Percentiles rank a stretch among this genome's conserved stretches.
Conservation (phyloP, 2,113 vertebrate species). For the Neolamprologus brichardi region DNA sequence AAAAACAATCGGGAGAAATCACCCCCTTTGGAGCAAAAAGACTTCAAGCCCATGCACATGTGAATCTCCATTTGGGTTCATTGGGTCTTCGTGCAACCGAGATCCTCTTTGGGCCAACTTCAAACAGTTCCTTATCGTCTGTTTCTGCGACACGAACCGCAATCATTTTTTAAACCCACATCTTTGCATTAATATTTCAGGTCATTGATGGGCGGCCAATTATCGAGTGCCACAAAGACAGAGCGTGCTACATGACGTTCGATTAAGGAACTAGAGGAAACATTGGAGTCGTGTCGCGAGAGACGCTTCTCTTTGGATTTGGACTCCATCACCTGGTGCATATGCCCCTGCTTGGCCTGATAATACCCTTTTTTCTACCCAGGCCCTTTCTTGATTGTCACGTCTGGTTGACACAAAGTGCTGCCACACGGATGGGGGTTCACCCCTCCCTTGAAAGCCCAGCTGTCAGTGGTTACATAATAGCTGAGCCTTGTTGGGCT, state of each 20-base stretch:
- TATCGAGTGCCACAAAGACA: neutral
- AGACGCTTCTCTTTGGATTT: conserved; percentile 18
- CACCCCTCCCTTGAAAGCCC: conserved; percentile 65
- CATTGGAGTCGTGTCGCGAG: neutral
- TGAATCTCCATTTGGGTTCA: neutral
- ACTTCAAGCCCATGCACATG: neutral
- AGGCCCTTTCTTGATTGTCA: conserved; percentile 56
- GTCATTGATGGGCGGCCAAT: neutral
- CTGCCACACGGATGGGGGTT: conserved; percentile 65
- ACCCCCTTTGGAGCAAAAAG: neutral
- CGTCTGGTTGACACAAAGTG: conserved; percentile 70
- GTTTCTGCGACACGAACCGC: neutral
- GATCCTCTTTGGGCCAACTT: neutral
- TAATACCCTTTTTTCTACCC: conserved; percentile 33
- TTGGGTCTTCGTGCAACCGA: neutral
- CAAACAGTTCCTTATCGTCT: neutral
- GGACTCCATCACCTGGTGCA: conserved; percentile 1
- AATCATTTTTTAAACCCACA: neutral
- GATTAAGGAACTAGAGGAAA: conserved; percentile 13
- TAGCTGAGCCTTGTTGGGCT: conserved; percentile 69
- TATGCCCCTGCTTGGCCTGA: conserved; percentile 27
- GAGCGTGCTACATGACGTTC: neutral
- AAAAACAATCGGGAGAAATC: conserved; percentile 23
- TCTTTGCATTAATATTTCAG: neutral
- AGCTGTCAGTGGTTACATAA: conserved; percentile 78